phyloP scores from a whole-genome alignment of 2,113 vertebrate genomes.

The Heterochromis multidens region DNA sequence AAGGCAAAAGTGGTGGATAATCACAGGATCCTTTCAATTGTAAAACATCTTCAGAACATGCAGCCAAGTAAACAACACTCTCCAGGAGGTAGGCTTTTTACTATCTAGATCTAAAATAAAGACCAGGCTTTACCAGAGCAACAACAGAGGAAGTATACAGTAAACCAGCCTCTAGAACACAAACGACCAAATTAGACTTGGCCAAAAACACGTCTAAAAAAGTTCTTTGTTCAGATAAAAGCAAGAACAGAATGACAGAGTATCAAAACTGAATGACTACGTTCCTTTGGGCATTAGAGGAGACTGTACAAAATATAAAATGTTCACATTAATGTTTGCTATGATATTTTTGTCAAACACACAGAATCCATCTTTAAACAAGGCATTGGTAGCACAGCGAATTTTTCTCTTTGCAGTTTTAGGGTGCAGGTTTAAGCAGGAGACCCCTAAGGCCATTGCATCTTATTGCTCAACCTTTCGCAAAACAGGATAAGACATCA shows the following conservation, averaged over 20 bases:
- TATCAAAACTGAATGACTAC: background rate
- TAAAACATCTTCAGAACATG: background rate
- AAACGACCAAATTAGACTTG: background rate
- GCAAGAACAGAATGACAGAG: background rate
- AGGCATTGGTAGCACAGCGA: background rate
- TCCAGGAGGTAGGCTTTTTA: background rate
- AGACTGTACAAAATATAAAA: background rate
- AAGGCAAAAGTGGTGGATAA: background rate
- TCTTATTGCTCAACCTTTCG: background rate
- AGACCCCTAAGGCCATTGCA: background rate
- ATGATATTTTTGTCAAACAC: background rate
- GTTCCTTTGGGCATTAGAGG: too few species aligned
- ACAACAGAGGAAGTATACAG: background rate
- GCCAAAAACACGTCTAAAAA: background rate
- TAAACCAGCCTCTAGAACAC: background rate
- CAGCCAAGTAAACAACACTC: background rate
- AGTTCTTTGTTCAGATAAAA: background rate
- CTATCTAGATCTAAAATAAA: background rate
- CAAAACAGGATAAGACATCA: background rate
- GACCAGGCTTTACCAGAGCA: rapidly evolving
- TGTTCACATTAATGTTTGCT: background rate
- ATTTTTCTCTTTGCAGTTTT: background rate
- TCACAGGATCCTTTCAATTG: background rate
- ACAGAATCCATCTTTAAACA: too few species aligned
- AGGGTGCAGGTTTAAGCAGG: background rate